Conservation (phyloP, 2,797 vertebrate genomes). For the Chelidonichthys spinosus region DNA sequence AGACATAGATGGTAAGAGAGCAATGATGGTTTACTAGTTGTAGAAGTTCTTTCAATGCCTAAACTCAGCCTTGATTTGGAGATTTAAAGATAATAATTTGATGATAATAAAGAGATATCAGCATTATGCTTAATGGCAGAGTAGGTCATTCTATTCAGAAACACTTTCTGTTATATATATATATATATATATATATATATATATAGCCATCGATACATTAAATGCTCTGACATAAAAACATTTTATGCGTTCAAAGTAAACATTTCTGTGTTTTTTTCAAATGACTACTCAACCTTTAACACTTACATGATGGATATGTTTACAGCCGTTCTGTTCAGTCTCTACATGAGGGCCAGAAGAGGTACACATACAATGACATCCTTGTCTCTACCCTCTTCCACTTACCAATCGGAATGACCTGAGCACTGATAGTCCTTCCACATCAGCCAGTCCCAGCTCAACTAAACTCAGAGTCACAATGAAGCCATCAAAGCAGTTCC, state of each 20-base stretch:
- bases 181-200: no score
- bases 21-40: neutral
- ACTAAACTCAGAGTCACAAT: slow-evolving; percentile 98
- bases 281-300: no score
- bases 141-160: no score
- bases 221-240: no score
- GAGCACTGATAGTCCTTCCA: slow-evolving; percentile 98
- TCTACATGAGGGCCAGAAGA: neutral
- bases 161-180: no score
- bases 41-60: neutral
- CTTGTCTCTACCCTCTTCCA: slow-evolving; percentile 7
- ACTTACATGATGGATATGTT: neutral
- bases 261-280: no score
- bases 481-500: slow-evolving; percentile 99
- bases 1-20: neutral
- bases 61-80: neutral
- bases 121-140: neutral
- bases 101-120: neutral
- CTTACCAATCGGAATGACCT: slow-evolving; percentile 98
- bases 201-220: no score
- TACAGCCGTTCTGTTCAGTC: neutral
- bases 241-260: no score
- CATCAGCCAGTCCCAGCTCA: slow-evolving; percentile 92
- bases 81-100: neutral
- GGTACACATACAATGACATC: slow-evolving; percentile 1